phyloP scores from a whole-genome alignment of 2,797 vertebrate species.

The Holocentrus rufus region DNA sequence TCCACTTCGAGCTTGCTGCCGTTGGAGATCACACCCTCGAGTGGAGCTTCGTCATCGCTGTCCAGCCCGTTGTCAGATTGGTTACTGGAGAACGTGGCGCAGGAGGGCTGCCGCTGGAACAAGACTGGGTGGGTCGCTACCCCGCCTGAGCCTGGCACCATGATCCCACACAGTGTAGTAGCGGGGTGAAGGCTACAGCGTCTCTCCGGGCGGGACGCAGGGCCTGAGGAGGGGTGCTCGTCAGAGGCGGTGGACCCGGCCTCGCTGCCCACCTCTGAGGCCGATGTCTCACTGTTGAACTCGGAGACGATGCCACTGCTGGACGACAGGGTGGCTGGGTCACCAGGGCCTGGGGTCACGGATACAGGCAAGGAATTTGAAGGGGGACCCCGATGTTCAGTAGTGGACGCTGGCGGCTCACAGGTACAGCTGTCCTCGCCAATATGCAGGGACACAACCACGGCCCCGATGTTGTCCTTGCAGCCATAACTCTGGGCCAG shows the following conservation, averaged over 20 bases:
- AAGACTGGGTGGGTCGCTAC: conserved; percentile 72
- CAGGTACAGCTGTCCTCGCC: conserved; percentile 93
- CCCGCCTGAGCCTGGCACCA: conserved; percentile 60
- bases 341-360: conserved; percentile 73
- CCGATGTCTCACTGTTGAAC: conserved; percentile 93
- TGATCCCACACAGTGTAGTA: conserved; percentile 77
- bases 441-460: conserved; percentile 89
- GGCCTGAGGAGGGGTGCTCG: conserved; percentile 83
- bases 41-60: conserved; percentile 93
- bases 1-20: conserved; percentile 96
- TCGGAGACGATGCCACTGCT: conserved; percentile 92
- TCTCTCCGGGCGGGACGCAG: conserved; percentile 85
- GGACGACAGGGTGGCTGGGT: conserved; percentile 86
- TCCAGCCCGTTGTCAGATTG: conserved; percentile 97
- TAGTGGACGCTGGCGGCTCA: conserved; percentile 80
- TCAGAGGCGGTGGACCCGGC: conserved; percentile 96
- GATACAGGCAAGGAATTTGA: conserved; percentile 67
- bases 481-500: conserved; percentile 97
- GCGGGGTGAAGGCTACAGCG: conserved; percentile 92
- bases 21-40: conserved; percentile 93
- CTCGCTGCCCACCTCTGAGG: conserved; percentile 95
- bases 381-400: conserved; percentile 76
- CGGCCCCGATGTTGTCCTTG: conserved; percentile 92
- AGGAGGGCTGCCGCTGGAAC: conserved; percentile 94
- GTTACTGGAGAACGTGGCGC: conserved; percentile 93